These are phyloP conservation scores for Monochamus saltuarius DNA, from an alignment of 1,140 invertebrate genomes.

Conservation along the genomic window DNA sequence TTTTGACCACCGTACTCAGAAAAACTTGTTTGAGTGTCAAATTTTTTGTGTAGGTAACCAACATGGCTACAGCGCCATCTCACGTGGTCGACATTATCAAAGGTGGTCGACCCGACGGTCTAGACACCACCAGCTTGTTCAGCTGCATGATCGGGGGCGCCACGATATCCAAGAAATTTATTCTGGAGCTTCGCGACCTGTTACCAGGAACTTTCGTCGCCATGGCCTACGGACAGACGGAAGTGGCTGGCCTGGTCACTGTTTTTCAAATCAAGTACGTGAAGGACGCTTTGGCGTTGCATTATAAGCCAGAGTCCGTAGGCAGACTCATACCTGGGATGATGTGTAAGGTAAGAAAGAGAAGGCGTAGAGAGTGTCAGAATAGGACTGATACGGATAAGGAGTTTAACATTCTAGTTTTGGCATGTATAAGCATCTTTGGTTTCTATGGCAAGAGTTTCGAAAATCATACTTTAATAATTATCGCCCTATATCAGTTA, in stretches of 20 bases:
- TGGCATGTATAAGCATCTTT: too few species aligned
- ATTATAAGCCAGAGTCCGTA: constrained; percentile 37
- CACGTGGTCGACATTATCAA: constrained; percentile 47
- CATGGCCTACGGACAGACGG: constrained; percentile 42
- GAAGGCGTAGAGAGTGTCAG: too few species aligned
- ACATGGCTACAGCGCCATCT: constrained; percentile 45
- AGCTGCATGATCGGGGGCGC: constrained; percentile 36
- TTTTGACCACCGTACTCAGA: neutral
- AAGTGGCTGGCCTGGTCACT: constrained; percentile 36
- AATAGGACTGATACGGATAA: too few species aligned
- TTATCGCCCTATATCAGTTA: too few species aligned
- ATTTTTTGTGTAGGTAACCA: constrained; percentile 44
- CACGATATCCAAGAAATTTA: constrained; percentile 26
- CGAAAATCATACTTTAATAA: too few species aligned
- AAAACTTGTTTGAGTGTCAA: neutral
- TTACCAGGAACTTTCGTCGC: constrained; percentile 42
- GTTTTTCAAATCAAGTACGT: constrained; percentile 32
- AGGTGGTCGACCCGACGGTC: constrained; percentile 40
- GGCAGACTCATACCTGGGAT: constrained; percentile 36
- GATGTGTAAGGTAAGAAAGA: constrained; percentile 34
- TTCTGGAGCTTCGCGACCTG: constrained; percentile 36
- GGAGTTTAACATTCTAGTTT: too few species aligned
- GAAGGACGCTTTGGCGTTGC: constrained; percentile 31
- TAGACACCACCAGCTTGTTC: constrained; percentile 38
- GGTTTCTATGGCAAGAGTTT: too few species aligned